Base-by-base conservation (phyloP, 2,113 vertebrate species). In the Marmota flaviventris region DNA sequence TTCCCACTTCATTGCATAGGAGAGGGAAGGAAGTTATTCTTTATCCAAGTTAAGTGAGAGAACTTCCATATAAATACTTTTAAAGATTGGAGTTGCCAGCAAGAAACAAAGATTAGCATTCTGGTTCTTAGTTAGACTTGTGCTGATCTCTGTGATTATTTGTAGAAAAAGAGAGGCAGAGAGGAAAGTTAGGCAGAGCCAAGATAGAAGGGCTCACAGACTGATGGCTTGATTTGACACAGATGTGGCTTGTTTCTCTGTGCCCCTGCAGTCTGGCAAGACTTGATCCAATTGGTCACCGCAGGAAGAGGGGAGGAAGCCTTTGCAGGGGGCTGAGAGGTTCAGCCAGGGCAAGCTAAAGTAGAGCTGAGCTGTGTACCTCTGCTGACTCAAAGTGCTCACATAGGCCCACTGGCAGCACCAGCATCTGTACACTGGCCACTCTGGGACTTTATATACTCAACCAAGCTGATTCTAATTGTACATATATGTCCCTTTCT, bases 41-140 rank as follows among this genome's bases (percentile, higher is more conserved):
- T 90, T 9, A 73, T 63, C 24, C 34, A 82, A 42, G 12, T 91
- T 87, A 92, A 88, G 8, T n/a, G 48, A 90, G 42, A 32, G 34
- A 32, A 4, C 12, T 75, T 65, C 37, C 39, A 22, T 32, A 42
- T 83, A 85, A 76, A 87, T 96, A 85, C 27, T 61, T 63, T 42
- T 69, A 91, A 87, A 94, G 91, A 94, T 14, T 51, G 48, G 12
- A 51, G 48, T 51, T 29, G 13, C 17, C 27, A 22, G 1, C 24
- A 76, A 85, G 83, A 97, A 94, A 65, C 67, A 84, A 63, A 76
- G 63, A 65, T 81, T 76, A 75, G 10, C 22, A 34, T 53, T 18
- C 22, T 65, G 4, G 3, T 45, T 67, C 39, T 95, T 63, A 69
- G 63, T 79, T 93, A 67, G 42, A 65, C 10, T 32, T 91, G 53